These are phyloP conservation scores for Bombus turneri DNA, from an alignment of 1,140 invertebrate species.

Conservation along the genomic window DNA sequence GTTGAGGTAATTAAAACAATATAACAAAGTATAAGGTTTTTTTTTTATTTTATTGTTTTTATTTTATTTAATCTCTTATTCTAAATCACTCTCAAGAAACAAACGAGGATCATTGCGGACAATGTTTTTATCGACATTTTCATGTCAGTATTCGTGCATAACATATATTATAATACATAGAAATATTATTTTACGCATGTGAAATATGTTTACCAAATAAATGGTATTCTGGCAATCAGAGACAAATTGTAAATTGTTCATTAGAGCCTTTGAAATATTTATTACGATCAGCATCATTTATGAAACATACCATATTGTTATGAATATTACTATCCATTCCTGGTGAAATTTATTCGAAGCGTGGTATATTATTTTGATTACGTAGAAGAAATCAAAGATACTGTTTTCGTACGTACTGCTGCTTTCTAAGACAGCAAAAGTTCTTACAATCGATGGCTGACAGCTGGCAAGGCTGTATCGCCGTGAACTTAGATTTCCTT, in stretches of 20 bases:
- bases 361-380: slow-evolving; percentile 21
- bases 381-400: slow-evolving; percentile 26
- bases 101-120: background rate
- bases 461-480: slow-evolving; percentile 68
- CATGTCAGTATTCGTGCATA: background rate
- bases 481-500: slow-evolving; percentile 44
- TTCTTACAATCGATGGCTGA: slow-evolving; percentile 75
- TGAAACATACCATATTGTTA: slow-evolving; percentile 71
- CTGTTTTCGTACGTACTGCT: slow-evolving; percentile 35
- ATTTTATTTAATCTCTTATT: slow-evolving; percentile 9
- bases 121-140: slow-evolving; percentile 22
- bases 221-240: background rate
- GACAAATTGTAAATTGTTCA: slow-evolving; percentile 26
- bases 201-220: slow-evolving; percentile 14
- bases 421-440: slow-evolving; percentile 51
- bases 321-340: slow-evolving; percentile 67
- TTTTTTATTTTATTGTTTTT: background rate
- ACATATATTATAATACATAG: background rate
- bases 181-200: background rate
- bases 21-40: background rate
- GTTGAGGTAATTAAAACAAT: slow-evolving; percentile 13
- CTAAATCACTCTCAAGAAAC: background rate
- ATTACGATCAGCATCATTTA: slow-evolving; percentile 26
- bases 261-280: slow-evolving; percentile 15
- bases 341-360: slow-evolving; percentile 35